Conservation (phyloP, 2,113 vertebrate species). For the Pristiophorus japonicus region DNA sequence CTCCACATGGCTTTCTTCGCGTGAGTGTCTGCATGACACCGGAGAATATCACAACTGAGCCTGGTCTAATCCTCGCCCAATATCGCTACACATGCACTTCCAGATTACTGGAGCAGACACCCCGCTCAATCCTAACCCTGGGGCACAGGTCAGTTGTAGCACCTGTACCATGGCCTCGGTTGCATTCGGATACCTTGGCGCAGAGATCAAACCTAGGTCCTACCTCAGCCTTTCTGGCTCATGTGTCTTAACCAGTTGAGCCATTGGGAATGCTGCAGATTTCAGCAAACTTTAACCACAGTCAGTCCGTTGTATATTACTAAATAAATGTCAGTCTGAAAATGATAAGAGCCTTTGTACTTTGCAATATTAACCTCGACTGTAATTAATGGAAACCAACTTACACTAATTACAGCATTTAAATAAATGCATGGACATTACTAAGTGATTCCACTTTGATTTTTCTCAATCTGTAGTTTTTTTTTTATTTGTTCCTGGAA, state of each 20-base stretch:
- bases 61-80: neutral
- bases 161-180: too few relatives aligned
- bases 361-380: neutral
- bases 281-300: neutral
- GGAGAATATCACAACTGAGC: neutral
- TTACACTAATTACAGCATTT: neutral
- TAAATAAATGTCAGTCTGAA: neutral
- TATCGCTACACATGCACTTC: neutral
- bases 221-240: neutral
- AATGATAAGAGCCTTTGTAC: neutral
- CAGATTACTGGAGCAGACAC: neutral
- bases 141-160: neutral
- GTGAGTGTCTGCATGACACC: neutral
- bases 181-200: neutral
- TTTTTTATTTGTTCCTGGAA: too few relatives aligned
- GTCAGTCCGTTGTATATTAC: neutral
- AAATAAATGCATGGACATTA: neutral
- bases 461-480: too few relatives aligned
- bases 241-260: neutral
- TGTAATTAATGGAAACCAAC: neutral
- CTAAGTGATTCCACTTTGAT: conserved; percentile 13
- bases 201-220: neutral
- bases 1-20: neutral
- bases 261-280: neutral
- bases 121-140: neutral